Evolutionary conservation across 30 jellyfish, hydroid and myxozoan species (phyloP).

Genomic region (Aurelia sp.): DNA sequence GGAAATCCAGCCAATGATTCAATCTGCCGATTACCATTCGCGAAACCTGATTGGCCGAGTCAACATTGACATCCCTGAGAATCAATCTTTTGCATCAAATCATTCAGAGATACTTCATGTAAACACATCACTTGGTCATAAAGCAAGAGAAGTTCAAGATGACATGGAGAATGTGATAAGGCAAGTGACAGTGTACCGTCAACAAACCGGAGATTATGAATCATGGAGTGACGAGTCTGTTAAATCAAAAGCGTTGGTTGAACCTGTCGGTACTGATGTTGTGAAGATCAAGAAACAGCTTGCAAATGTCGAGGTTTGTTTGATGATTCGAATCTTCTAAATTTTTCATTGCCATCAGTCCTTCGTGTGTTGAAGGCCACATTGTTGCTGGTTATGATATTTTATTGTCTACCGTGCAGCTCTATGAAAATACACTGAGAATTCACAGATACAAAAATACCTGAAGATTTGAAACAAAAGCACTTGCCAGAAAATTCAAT

Average conservation of each 20-base stretch:
- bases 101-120: slow-evolving; percentile 18
- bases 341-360: no score
- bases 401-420: no score
- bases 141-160: slow-evolving; percentile 5
- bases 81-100: slow-evolving; percentile 11
- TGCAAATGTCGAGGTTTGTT: slow-evolving; percentile 48
- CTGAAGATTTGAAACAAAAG: no score
- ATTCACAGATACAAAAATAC: no score
- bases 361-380: no score
- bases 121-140: slow-evolving; percentile 10
- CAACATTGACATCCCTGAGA: slow-evolving; percentile 12
- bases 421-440: no score
- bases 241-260: slow-evolving; percentile 15
- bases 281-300: slow-evolving; percentile 37
- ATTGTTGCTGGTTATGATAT: no score
- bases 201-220: slow-evolving; percentile 7
- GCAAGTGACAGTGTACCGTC: slow-evolving; percentile 24
- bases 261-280: slow-evolving; percentile 47
- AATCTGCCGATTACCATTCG: slow-evolving; percentile 13
- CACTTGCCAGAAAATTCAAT: no score
- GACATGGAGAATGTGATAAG: slow-evolving; percentile 2
- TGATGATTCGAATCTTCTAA: no score
- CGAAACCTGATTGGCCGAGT: neutral
- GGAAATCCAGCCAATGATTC: slow-evolving; percentile 17
- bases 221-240: slow-evolving; percentile 16